These are phyloP conservation scores for Drosophila pegasa DNA, from an alignment of 2,888 invertebrate genomes.

Conservation along the genomic window DNA sequence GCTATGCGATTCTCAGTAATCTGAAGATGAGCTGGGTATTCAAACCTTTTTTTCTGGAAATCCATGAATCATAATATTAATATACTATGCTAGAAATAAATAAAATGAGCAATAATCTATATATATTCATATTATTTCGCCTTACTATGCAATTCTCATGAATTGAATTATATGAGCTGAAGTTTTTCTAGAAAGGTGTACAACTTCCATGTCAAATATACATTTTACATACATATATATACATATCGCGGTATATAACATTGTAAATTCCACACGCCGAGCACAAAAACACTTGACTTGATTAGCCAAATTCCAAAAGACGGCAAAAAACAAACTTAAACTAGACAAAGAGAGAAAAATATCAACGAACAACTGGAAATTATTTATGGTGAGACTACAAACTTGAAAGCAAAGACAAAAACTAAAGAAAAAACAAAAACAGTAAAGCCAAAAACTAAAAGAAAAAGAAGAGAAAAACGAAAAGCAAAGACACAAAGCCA, in stretches of 20 bases:
- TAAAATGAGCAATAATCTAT: too few relatives aligned
- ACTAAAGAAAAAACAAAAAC: constrained; percentile 21
- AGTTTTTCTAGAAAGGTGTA: background rate
- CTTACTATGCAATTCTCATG: background rate
- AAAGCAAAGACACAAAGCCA: constrained; percentile 36
- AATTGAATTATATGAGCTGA: background rate
- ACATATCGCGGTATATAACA: background rate
- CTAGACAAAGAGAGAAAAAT: constrained; percentile 5
- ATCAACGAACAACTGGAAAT: constrained; percentile 50
- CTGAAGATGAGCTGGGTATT: background rate
- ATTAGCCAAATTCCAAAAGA: constrained; percentile 65
- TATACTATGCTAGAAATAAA: too few relatives aligned
- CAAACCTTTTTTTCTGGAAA: background rate
- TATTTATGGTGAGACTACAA: constrained; percentile 67
- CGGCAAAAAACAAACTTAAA: constrained; percentile 9
- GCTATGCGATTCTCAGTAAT: background rate
- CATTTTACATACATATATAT: background rate
- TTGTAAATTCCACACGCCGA: constrained; percentile 2
- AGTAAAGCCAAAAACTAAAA: constrained; percentile 18
- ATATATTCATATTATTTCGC: background rate
- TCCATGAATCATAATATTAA: background rate
- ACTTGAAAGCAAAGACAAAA: constrained; percentile 62
- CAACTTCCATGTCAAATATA: background rate
- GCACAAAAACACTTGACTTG: constrained; percentile 52
- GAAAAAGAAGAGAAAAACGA: constrained; percentile 17